phyloP scores from a whole-genome alignment of 2,888 invertebrate genomes.

The Lycophotia porphyrea region DNA sequence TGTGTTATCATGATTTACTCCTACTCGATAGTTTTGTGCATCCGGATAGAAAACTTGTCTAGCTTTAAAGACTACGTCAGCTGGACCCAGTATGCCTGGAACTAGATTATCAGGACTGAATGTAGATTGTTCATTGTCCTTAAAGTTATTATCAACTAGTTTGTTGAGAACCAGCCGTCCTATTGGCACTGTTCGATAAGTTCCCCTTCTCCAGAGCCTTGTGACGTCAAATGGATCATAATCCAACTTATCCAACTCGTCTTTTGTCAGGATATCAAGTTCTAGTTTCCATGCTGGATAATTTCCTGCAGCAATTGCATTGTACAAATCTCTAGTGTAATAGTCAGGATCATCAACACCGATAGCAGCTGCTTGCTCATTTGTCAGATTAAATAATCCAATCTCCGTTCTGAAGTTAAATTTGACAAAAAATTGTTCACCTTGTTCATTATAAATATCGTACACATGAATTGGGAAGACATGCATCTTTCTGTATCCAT shows the following conservation, averaged over 20 bases:
- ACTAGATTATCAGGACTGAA: slow-evolving; percentile 81
- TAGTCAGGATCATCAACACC: slow-evolving; percentile 95
- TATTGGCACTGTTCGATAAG: slow-evolving; percentile 75
- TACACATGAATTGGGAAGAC: slow-evolving; percentile 97
- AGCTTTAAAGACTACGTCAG: slow-evolving; percentile 76
- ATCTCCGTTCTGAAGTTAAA: slow-evolving; percentile 97
- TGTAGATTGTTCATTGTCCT: slow-evolving; percentile 75
- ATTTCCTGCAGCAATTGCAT: slow-evolving; percentile 94
- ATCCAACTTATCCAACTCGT: slow-evolving; percentile 72
- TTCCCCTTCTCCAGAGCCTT: slow-evolving; percentile 80
- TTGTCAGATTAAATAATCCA: slow-evolving; percentile 94
- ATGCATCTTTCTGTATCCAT: slow-evolving; percentile 97
- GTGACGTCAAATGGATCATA: slow-evolving; percentile 83
- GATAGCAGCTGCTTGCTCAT: slow-evolving; percentile 91
- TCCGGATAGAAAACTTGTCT: slow-evolving; percentile 77
- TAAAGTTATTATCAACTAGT: slow-evolving; percentile 78
- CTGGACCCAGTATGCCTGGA: slow-evolving; percentile 82
- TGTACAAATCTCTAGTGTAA: slow-evolving; percentile 94
- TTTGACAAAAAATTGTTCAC: slow-evolving; percentile 94
- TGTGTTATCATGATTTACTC: slow-evolving; percentile 78
- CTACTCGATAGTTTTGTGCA: slow-evolving; percentile 79
- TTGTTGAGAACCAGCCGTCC: slow-evolving; percentile 77
- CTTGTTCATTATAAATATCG: slow-evolving; percentile 94
- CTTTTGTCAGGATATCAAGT: slow-evolving; percentile 76
- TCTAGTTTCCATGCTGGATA: slow-evolving; percentile 81